phyloP scores from a whole-genome alignment of 2,888 invertebrate species.

The Tachina lurida region DNA sequence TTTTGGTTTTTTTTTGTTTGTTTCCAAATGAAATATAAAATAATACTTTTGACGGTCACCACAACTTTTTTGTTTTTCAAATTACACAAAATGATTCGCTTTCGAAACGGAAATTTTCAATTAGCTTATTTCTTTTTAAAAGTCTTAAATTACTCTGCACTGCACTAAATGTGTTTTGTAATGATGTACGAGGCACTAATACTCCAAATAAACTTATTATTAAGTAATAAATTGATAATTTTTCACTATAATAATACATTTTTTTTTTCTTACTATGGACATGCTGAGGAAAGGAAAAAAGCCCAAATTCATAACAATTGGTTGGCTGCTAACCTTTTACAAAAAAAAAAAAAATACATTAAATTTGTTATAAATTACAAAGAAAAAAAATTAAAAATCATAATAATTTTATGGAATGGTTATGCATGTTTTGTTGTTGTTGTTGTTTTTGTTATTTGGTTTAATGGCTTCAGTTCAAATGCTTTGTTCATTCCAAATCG shows the following conservation, averaged over 20 bases:
- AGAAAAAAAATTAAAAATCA: constrained; percentile 27
- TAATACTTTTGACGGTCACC: background rate
- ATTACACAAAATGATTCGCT: background rate
- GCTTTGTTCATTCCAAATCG: constrained; percentile 45
- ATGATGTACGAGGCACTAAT: background rate
- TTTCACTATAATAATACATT: constrained; percentile 11
- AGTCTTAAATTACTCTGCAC: background rate
- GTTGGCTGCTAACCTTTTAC: constrained; percentile 38
- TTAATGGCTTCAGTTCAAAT: constrained; percentile 44
- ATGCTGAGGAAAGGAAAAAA: constrained; percentile 9
- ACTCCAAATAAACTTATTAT: constrained; percentile 1
- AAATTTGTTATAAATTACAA: constrained; percentile 28
- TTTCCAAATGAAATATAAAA: background rate
- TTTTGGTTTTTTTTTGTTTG: background rate
- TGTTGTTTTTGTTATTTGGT: background rate
- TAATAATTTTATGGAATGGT: constrained; percentile 27
- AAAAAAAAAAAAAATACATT: constrained; percentile 48
- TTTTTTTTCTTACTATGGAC: background rate
- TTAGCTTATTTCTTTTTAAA: constrained; percentile 1
- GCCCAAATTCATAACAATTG: constrained; percentile 25
- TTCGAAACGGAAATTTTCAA: background rate
- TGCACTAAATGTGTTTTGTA: background rate
- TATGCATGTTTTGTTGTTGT: background rate
- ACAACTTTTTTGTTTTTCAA: background rate
- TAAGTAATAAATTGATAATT: constrained; percentile 36